Evolutionary conservation across 2,113 vertebrate genomes (phyloP).

Genomic region (Perccottus glenii): DNA sequence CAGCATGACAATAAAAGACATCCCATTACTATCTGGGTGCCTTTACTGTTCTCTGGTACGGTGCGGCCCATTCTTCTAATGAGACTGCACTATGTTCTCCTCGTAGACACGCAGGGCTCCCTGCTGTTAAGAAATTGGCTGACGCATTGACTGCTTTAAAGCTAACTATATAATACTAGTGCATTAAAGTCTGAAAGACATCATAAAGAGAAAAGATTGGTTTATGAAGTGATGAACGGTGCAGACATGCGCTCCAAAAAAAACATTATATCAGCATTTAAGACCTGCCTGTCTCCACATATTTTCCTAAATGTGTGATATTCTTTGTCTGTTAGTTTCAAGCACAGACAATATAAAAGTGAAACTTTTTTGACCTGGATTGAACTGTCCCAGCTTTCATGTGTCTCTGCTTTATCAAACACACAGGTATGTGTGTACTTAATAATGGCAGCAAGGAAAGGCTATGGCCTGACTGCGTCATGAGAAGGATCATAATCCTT

Average conservation of each 20-base stretch:
- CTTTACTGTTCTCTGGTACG: slow-evolving; percentile 34
- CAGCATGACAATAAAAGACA: slow-evolving; percentile 29
- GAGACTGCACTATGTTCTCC: slow-evolving; percentile 40
- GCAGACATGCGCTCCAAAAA: background rate
- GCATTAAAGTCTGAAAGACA: slow-evolving; percentile 39
- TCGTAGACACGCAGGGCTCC: slow-evolving; percentile 30
- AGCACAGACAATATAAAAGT: slow-evolving; percentile 10
- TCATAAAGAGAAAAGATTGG: slow-evolving; percentile 8
- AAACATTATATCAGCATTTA: slow-evolving; percentile 1
- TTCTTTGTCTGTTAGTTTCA: slow-evolving; percentile 15
- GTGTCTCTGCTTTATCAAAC: slow-evolving; percentile 1
- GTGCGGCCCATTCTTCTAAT: slow-evolving; percentile 40
- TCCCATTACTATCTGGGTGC: slow-evolving; percentile 22
- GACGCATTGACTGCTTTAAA: slow-evolving; percentile 34
- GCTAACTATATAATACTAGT: slow-evolving; percentile 40
- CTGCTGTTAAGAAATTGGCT: slow-evolving; percentile 39
- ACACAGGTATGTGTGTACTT: background rate
- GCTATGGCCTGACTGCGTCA: background rate
- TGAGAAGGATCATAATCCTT: no score
- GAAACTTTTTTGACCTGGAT: slow-evolving; percentile 2
- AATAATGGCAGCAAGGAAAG: background rate
- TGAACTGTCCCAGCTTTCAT: slow-evolving; percentile 5
- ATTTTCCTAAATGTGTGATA: background rate
- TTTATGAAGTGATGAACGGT: slow-evolving; percentile 29
- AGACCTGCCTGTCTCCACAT: background rate